Percentiles rank a stretch among this genome's conserved stretches.
Evolutionary conservation across 2,888 invertebrate species (phyloP).

Genomic region (Allolobophora icterica): DNA sequence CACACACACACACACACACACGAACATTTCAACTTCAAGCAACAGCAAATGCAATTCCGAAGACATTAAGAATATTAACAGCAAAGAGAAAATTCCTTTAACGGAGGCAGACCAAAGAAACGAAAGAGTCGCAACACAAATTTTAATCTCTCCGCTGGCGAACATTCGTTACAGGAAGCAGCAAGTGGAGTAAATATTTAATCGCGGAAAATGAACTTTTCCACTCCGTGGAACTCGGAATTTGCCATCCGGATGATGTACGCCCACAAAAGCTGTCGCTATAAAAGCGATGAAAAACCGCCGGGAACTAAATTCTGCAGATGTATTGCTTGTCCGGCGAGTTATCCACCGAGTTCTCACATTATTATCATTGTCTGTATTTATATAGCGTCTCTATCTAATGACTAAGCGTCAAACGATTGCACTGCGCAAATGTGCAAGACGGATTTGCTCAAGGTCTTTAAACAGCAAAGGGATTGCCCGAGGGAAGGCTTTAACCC

Average conservation of each 20-base stretch:
- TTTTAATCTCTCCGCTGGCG: neutral
- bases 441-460: neutral
- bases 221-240: neutral
- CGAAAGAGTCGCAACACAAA: neutral
- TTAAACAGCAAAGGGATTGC: neutral
- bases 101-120: neutral
- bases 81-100: neutral
- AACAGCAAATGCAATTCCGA: neutral
- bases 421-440: neutral
- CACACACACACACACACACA: no score
- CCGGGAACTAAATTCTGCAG: neutral
- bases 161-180: neutral
- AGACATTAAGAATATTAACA: neutral
- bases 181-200: conserved; percentile 11
- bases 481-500: neutral
- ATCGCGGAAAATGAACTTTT: neutral
- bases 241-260: neutral
- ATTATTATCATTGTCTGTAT: neutral
- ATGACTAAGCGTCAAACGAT: conserved; percentile 8
- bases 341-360: neutral
- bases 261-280: neutral
- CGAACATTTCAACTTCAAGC: neutral
- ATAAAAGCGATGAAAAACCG: neutral
- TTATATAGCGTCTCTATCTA: neutral
- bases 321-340: neutral